phyloP scores from a whole-genome alignment of 1,140 invertebrate species.

The Apis florea region DNA sequence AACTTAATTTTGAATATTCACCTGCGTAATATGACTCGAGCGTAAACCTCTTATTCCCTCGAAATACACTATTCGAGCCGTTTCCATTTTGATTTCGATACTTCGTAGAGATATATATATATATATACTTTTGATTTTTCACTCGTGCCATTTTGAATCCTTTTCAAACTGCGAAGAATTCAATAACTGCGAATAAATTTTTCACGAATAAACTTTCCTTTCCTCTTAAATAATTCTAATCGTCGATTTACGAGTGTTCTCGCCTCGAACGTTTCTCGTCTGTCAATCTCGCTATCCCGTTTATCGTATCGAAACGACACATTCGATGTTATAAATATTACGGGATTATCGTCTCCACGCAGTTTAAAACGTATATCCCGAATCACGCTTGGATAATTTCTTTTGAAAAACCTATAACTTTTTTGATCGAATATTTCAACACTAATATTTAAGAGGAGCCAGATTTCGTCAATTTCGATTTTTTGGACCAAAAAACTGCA shows the following conservation, averaged over 20 bases:
- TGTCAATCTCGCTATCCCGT: not conserved
- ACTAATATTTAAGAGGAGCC: too few species aligned
- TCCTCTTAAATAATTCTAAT: not conserved
- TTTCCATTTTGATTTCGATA: not conserved
- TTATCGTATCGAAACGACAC: not conserved
- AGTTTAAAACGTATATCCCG: not conserved
- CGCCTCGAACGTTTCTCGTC: not conserved
- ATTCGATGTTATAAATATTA: not conserved
- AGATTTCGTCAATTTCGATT: too few species aligned
- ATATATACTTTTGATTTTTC: not conserved
- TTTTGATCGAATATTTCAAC: too few species aligned
- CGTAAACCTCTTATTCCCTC: constrained; percentile 20
- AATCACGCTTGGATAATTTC: not conserved
- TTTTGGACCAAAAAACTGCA: too few species aligned
- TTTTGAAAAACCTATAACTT: too few species aligned
- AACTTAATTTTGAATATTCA: constrained; percentile 41
- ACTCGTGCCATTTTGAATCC: too few species aligned
- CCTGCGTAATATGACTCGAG: constrained; percentile 17
- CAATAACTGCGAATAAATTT: too few species aligned
- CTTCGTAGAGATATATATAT: too few species aligned
- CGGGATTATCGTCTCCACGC: not conserved
- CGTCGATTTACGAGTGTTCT: constrained; percentile 1
- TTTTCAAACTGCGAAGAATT: too few species aligned
- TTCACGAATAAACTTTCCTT: not conserved
- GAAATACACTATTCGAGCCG: not conserved